Conservation (phyloP, 2,797 vertebrate genomes). For the Eutrigla gurnardus region DNA sequence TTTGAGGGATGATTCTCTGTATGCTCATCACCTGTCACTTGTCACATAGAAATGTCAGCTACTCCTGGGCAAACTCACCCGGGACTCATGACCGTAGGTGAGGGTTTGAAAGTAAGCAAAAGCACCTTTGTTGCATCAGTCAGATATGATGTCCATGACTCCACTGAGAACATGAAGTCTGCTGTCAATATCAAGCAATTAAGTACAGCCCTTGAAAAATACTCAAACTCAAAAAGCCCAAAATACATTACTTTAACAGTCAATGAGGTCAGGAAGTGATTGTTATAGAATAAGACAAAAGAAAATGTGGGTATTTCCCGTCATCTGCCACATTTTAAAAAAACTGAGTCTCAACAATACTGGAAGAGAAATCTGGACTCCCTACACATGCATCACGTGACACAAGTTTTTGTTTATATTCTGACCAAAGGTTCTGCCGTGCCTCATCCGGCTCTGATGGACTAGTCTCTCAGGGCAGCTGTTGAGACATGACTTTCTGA, state of each 20-base stretch:
- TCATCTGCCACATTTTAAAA: not conserved
- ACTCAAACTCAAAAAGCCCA: not conserved
- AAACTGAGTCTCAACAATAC: constrained; percentile 8
- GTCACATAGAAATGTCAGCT: not conserved
- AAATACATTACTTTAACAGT: not conserved
- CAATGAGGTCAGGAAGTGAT: not conserved
- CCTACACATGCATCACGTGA: constrained; percentile 17
- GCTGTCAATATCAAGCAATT: not conserved
- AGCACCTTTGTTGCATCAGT: not conserved
- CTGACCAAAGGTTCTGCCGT: constrained; percentile 1
- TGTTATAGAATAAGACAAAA: no score
- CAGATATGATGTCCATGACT: not conserved
- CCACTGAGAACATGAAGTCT: not conserved
- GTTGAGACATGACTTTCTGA: constrained; percentile 19
- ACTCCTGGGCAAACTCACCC: not conserved
- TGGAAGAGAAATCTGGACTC: constrained; percentile 2
- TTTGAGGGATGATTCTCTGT: not conserved
- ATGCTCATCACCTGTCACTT: not conserved
- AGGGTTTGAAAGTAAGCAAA: not conserved
- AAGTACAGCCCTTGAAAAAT: not conserved
- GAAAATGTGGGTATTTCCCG: no score
- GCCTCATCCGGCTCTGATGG: constrained; percentile 9
- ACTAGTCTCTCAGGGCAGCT: constrained; percentile 21
- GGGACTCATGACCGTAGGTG: not conserved
- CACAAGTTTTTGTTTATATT: constrained; percentile 12